These are phyloP conservation scores for Cerceris ruficornis DNA, from an alignment of 2,888 invertebrate species.

Conservation along the genomic window DNA sequence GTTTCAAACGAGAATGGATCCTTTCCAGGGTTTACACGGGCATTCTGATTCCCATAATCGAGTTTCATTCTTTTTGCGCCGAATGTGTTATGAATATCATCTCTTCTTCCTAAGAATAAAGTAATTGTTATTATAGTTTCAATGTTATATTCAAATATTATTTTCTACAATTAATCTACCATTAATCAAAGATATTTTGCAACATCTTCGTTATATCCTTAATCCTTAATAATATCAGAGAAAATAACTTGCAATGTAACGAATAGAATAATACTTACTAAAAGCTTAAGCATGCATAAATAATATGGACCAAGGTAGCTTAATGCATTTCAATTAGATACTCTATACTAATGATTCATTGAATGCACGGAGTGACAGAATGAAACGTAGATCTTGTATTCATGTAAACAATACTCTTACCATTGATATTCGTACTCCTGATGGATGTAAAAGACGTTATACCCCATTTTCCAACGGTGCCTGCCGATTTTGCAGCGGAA, in stretches of 20 bases:
- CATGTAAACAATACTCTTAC: conserved; percentile 77
- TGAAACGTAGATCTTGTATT: not conserved
- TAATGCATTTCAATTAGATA: not conserved
- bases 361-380: not conserved
- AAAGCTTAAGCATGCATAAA: not conserved
- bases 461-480: conserved; percentile 96
- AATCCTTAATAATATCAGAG: too few relatives aligned
- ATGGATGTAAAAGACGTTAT: conserved; percentile 96
- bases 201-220: too few relatives aligned
- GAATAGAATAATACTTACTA: not conserved
- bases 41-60: conserved; percentile 79
- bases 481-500: conserved; percentile 93
- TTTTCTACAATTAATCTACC: not conserved
- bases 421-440: conserved; percentile 88
- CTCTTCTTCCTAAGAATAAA: conserved; percentile 74
- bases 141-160: not conserved
- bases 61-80: conserved; percentile 77
- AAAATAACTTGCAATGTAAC: not conserved
- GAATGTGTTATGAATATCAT: conserved; percentile 74
- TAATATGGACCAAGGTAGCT: not conserved
- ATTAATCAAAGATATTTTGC: too few relatives aligned
- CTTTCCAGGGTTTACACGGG: conserved; percentile 72
- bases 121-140: conserved; percentile 5
- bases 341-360: not conserved
- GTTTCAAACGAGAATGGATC: conserved; percentile 81